Conservation (phyloP, 2,113 vertebrate species). For the Mustela nigripes region DNA sequence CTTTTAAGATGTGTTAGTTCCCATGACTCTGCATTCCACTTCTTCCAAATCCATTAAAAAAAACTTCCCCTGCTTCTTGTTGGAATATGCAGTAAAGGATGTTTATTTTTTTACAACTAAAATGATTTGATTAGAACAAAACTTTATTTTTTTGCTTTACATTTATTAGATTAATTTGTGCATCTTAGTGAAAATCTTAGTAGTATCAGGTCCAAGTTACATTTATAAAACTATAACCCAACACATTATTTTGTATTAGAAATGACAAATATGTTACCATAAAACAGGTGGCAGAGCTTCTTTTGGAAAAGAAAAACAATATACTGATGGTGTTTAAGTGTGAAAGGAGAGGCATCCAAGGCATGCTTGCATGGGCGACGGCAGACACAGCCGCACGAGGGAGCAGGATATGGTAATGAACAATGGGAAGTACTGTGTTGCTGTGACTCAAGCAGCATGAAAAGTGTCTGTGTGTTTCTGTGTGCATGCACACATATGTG, state of each 20-base stretch:
- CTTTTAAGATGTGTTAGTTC: neutral
- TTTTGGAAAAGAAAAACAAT: neutral
- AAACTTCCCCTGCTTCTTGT: neutral
- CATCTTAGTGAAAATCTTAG: neutral
- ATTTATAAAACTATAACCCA: neutral
- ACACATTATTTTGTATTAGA: neutral
- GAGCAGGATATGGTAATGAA: neutral
- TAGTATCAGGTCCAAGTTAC: neutral
- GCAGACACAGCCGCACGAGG: neutral
- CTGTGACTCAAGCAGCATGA: neutral
- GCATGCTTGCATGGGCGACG: neutral
- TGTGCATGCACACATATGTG: neutral
- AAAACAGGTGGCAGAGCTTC: slow-evolving; percentile 15
- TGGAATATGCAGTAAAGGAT: neutral
- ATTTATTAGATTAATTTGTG: neutral
- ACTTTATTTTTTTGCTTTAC: slow-evolving; percentile 3
- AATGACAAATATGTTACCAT: slow-evolving; percentile 1
- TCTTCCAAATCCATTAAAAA: slow-evolving; percentile 34
- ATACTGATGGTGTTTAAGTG: neutral
- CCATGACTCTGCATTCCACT: neutral
- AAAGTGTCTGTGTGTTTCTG: neutral
- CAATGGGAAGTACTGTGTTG: neutral
- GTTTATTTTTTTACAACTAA: slow-evolving; percentile 3
- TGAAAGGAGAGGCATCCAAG: neutral
- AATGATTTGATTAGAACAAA: slow-evolving; percentile 19